Base-by-base conservation (phyloP, 1,140 invertebrate species). In the Spodoptera frugiperda region DNA sequence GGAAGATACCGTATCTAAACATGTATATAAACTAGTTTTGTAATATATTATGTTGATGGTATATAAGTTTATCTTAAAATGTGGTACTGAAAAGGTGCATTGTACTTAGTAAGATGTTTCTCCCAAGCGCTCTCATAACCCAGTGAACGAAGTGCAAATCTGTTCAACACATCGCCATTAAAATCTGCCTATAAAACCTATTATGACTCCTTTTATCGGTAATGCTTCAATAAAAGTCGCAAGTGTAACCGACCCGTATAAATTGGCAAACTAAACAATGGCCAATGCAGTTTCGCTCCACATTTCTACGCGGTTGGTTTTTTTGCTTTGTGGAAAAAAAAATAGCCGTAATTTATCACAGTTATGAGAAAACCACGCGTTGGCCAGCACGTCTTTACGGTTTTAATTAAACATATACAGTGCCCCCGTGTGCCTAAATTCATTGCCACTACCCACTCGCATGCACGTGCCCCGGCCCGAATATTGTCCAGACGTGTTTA, bases 231-330 rank as follows among this genome's bases (percentile, higher is more conserved):
- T 94, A 93, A 94, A 92, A 92, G 90, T 86, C 91, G 78, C 87
- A 89, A 92, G 86, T 94, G 91, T 93, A 93, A 94, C 91, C 91
- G 90, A 94, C 86, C 91, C 91, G 91, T 94, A 94, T 93, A 94
- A 92, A 93, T 92, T 91, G 92, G 89, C 87, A 89, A 91, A 91
- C 91, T 89, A 92, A 94, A 94, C 92, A 94, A 94, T 94, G 81
- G 85, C 80, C 82, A 75, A 79, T 84, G 84, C 92, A 94, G 92
- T 94, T 91, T 89, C 87, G 85, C 80, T 91, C 88, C 79, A 92
- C 87, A 92, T 92, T 93, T 93, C 89, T 87, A 87, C 82, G 87
- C 86, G 89, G 84, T 78, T 84, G 82, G 89, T 89, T 78, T 92
- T 92, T 91, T 92, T 89, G 84, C 87, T 87, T 88, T 72, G 87